These are phyloP conservation scores for Drosophila jambulina DNA, from an alignment of 1,140 invertebrate genomes.

Conservation along the genomic window DNA sequence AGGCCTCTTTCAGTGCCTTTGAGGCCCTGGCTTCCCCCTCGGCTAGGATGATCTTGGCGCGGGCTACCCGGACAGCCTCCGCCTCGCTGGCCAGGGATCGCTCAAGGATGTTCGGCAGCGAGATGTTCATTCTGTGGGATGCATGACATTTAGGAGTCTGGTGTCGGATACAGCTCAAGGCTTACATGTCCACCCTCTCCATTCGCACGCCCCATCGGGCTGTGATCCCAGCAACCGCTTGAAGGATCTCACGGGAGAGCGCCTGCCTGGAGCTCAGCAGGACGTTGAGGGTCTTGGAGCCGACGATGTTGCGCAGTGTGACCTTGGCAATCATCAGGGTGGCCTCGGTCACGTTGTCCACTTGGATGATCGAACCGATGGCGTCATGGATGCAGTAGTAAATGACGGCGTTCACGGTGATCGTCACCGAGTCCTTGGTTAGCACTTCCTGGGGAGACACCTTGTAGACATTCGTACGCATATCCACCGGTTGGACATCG, in stretches of 20 bases:
- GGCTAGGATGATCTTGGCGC: constrained; percentile 92
- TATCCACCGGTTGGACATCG: constrained; percentile 89
- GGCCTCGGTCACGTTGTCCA: constrained; percentile 91
- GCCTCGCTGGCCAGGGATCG: constrained; percentile 94
- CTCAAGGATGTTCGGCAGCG: constrained; percentile 92
- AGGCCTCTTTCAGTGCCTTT: constrained; percentile 94
- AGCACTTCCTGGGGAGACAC: constrained; percentile 90
- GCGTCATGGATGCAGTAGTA: constrained; percentile 92
- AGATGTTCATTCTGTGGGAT: constrained; percentile 92
- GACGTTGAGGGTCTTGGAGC: constrained; percentile 89
- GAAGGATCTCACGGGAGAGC: constrained; percentile 50
- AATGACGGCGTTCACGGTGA: constrained; percentile 91
- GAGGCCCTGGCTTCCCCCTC: constrained; percentile 96
- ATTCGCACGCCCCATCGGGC: constrained; percentile 96
- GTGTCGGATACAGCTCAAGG: no score
- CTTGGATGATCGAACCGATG: constrained; percentile 92
- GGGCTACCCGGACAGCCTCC: constrained; percentile 89
- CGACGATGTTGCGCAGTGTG: constrained; percentile 91
- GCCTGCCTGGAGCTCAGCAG: constrained; percentile 84
- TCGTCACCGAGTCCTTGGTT: constrained; percentile 92
- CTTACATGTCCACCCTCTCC: constrained; percentile 96
- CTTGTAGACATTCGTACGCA: constrained; percentile 90
- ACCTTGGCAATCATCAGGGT: constrained; percentile 87
- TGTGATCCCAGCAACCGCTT: constrained; percentile 56
- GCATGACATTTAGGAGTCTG: no score